Conservation (phyloP, 2,888 invertebrate species). For the Cepaea hortensis region DNA sequence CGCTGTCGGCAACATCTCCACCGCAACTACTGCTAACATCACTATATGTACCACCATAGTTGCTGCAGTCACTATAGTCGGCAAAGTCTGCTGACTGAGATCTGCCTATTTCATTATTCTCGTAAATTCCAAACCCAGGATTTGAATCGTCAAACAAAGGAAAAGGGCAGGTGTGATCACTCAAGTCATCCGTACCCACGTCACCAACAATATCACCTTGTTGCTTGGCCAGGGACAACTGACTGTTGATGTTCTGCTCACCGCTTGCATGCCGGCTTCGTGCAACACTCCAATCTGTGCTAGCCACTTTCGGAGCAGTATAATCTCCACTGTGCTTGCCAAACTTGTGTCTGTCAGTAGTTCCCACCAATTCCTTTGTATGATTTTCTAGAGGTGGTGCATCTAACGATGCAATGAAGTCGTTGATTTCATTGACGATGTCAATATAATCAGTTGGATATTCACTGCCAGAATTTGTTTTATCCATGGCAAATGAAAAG, state of each 20-base stretch:
- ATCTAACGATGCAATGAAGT: slow-evolving; percentile 68
- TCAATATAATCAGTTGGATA: slow-evolving; percentile 67
- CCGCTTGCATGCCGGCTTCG: slow-evolving; percentile 36
- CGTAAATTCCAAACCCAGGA: slow-evolving; percentile 18
- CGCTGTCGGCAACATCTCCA: slow-evolving; percentile 41
- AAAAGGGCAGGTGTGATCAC: slow-evolving; percentile 3
- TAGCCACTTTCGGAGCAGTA: not conserved
- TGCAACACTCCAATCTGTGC: not conserved
- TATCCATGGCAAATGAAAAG: slow-evolving; percentile 10
- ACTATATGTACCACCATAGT: slow-evolving; percentile 33
- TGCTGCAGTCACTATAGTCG: slow-evolving; percentile 41
- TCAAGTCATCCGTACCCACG: not conserved
- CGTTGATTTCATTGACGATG: slow-evolving; percentile 70
- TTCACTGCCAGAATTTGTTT: slow-evolving; percentile 45
- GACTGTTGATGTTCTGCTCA: not conserved
- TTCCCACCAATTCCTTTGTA: slow-evolving; percentile 42
- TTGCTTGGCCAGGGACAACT: not conserved
- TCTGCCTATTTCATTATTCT: slow-evolving; percentile 26
- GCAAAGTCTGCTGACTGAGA: slow-evolving; percentile 29
- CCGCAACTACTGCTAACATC: slow-evolving; percentile 41
- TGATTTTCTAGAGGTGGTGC: slow-evolving; percentile 48
- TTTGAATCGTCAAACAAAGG: slow-evolving; percentile 23
- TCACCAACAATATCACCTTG: not conserved
- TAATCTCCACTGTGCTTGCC: slow-evolving; percentile 15
- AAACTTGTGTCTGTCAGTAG: slow-evolving; percentile 8